Evolutionary conservation across 2,113 vertebrate genomes (phyloP).

Genomic region (Arvicanthis niloticus): DNA sequence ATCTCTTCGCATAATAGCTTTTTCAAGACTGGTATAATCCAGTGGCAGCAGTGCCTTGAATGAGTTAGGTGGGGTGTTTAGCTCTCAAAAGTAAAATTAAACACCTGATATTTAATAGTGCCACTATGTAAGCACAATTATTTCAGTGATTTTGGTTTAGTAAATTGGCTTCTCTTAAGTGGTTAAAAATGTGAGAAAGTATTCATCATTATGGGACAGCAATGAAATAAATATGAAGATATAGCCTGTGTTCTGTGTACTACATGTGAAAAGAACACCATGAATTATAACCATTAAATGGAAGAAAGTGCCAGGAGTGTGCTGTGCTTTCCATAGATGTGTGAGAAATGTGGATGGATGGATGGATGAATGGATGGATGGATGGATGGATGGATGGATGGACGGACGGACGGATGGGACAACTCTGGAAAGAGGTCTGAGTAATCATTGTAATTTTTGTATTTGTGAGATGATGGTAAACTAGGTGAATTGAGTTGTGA

Average conservation of each 20-base stretch:
- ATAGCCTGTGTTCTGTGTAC: neutral
- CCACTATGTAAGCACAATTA: neutral
- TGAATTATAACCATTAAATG: neutral
- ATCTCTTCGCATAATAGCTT: neutral
- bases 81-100: neutral
- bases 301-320: neutral
- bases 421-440: neutral
- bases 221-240: neutral
- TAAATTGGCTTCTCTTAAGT: neutral
- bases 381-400: no score
- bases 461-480: neutral
- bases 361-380: neutral
- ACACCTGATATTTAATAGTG: neutral
- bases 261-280: neutral
- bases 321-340: slow-evolving; percentile 1
- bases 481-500: neutral
- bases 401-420: neutral
- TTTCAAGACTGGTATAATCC: neutral
- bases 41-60: neutral
- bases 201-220: neutral
- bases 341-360: neutral
- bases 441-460: neutral
- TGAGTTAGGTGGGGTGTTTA: neutral
- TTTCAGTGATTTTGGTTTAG: neutral
- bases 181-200: slow-evolving; percentile 11